phyloP scores from a whole-genome alignment of 2,113 vertebrate genomes.

The Microtus oregoni region DNA sequence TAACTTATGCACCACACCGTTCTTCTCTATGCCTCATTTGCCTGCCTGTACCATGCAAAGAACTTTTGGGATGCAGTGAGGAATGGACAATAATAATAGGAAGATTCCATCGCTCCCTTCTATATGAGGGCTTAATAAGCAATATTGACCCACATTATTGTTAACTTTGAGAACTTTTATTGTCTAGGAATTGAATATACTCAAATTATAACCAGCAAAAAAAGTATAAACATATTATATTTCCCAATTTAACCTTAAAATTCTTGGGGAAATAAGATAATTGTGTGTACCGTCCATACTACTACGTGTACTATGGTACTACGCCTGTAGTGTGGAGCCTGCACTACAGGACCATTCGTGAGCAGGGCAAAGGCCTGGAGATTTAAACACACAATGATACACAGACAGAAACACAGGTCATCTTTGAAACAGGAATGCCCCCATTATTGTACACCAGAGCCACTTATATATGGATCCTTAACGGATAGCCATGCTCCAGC shows the following conservation, averaged over 20 bases:
- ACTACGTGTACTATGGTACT: too few species aligned
- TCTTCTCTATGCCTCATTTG: neutral
- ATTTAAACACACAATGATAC: too few species aligned
- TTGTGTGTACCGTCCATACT: neutral
- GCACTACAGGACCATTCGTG: too few species aligned
- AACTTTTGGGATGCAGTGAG: neutral
- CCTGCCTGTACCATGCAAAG: neutral
- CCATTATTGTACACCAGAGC: too few species aligned
- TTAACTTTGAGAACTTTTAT: neutral
- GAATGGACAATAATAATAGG: neutral
- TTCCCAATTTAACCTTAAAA: neutral
- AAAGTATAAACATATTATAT: neutral
- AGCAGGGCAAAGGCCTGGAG: too few species aligned
- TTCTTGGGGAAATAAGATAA: neutral
- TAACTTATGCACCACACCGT: neutral
- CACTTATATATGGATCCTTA: too few species aligned
- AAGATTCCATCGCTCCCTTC: neutral
- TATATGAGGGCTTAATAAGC: neutral
- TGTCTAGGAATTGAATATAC: neutral
- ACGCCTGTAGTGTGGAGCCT: too few species aligned
- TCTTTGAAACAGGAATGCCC: too few species aligned
- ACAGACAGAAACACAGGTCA: too few species aligned
- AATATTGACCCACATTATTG: neutral
- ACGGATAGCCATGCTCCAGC: too few species aligned
- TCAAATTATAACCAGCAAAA: slow-evolving; percentile 1